Percentiles rank a stretch among this genome's conserved stretches.
Conservation (phyloP, 2,797 vertebrate species). For the Eospalax fontanierii region DNA sequence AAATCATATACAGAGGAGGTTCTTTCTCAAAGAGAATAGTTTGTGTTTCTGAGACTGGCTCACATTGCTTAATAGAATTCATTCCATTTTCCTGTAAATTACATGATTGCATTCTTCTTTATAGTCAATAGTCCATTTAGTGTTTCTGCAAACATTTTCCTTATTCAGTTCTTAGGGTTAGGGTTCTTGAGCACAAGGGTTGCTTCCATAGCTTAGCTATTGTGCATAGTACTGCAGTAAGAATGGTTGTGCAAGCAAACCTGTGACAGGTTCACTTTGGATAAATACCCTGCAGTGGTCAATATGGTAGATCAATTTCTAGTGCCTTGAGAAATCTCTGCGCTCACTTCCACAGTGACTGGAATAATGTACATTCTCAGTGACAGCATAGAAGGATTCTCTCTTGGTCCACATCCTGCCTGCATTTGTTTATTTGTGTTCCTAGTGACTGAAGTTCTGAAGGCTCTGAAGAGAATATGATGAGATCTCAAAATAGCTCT, state of each 20-base stretch:
- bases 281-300: neutral
- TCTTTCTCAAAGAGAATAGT: constrained; percentile 8
- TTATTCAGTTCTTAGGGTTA: neutral
- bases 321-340: neutral
- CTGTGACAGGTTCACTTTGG: neutral
- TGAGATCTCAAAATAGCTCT: neutral
- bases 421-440: neutral
- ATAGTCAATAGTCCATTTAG: neutral
- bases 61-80: neutral
- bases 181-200: neutral
- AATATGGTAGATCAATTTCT: neutral
- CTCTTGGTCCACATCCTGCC: neutral
- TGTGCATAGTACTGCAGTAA: neutral
- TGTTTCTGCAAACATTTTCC: neutral
- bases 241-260: too few relatives aligned
- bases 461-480: neutral
- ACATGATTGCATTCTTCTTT: neutral
- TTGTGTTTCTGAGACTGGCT: neutral
- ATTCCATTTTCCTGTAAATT: neutral
- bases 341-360: neutral
- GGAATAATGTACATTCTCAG: neutral
- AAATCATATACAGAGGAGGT: neutral
- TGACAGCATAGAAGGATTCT: neutral
- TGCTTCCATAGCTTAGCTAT: neutral
- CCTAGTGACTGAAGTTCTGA: neutral